Percentiles rank a stretch among this genome's conserved stretches.
Evolutionary conservation across 2,888 invertebrate species (phyloP).

Genomic region (Euclidia mi): DNA sequence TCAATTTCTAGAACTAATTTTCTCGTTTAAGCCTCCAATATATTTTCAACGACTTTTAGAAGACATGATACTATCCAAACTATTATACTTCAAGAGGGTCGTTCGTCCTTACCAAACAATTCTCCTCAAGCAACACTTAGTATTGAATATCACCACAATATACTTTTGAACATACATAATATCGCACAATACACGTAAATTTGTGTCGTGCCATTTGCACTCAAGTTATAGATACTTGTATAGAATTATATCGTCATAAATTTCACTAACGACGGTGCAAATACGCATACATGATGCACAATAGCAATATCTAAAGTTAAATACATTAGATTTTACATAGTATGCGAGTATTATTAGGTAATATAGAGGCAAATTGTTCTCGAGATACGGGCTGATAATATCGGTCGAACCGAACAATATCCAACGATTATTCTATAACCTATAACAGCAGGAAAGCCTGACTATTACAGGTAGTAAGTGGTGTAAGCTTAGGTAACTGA

Average conservation of each 20-base stretch:
- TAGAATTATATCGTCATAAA: background rate
- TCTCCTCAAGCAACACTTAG: too few species aligned
- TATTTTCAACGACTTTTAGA: too few species aligned
- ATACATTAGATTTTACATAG: constrained; percentile 3
- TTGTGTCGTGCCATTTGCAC: too few species aligned
- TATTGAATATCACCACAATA: too few species aligned
- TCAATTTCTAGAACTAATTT: too few species aligned
- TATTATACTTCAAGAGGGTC: too few species aligned
- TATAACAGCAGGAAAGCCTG: background rate
- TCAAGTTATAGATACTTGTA: too few species aligned
- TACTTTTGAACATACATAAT: background rate
- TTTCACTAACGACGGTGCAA: background rate
- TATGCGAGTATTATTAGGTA: too few species aligned
- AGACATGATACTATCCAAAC: too few species aligned
- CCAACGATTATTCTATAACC: background rate
- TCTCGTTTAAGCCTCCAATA: too few species aligned
- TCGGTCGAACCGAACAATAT: background rate
- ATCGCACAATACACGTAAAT: too few species aligned
- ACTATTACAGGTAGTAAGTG: background rate
- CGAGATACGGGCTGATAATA: constrained; percentile 4
- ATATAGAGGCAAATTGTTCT: constrained; percentile 6
- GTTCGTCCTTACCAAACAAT: too few species aligned
- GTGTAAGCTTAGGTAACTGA: background rate
- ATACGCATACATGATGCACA: background rate
- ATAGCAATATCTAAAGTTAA: background rate